These are phyloP conservation scores for Staurois parvus DNA, from an alignment of 2,797 vertebrate species.

Conservation along the genomic window DNA sequence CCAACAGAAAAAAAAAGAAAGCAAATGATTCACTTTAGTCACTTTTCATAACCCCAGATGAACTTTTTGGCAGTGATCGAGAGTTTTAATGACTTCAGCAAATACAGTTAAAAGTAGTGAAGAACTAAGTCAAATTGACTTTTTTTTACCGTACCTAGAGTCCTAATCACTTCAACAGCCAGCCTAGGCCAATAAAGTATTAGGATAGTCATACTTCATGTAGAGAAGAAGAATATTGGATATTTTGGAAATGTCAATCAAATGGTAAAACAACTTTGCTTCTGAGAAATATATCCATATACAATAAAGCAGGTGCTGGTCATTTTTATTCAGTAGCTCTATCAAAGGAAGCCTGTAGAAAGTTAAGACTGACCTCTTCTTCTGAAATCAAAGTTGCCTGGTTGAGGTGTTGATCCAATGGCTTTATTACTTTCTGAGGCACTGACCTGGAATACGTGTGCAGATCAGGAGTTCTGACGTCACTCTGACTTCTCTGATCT, in stretches of 20 bases:
- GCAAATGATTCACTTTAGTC: slow-evolving; percentile 32
- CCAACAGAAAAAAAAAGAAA: neutral
- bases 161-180: neutral
- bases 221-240: no score
- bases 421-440: no score
- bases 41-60: slow-evolving; percentile 53
- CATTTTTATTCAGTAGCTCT: neutral
- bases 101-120: neutral
- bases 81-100: slow-evolving; percentile 17
- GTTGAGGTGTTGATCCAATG: neutral
- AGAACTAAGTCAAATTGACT: neutral
- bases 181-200: no score
- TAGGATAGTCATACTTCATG: no score
- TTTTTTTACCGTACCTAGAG: neutral
- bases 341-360: neutral
- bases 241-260: neutral
- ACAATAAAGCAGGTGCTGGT: neutral
- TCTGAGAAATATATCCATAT: no score
- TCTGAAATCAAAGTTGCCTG: neutral
- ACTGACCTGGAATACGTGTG: no score
- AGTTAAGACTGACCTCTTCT: neutral
- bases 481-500: neutral
- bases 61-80: slow-evolving; percentile 38
- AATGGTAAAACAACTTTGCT: neutral
- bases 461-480: no score